These are phyloP conservation scores for Psilanteris sp. DNA, from an alignment of 1,140 invertebrate species.

Conservation along the genomic window DNA sequence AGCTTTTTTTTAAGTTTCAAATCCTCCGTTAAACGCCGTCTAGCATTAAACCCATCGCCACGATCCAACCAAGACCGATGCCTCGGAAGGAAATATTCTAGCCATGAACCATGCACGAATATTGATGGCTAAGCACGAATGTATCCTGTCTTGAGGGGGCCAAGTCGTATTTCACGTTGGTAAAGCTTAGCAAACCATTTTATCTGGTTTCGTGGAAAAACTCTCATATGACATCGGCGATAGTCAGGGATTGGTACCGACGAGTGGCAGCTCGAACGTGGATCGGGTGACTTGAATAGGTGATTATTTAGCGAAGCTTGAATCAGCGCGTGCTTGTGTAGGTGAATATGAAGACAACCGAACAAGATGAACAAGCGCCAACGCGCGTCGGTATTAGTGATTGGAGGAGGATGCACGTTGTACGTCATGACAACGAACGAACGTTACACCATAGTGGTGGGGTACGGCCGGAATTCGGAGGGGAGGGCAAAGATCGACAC, in stretches of 20 bases:
- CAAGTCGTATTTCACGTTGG: slow-evolving; percentile 64
- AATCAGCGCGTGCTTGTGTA: slow-evolving; percentile 54
- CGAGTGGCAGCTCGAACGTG: slow-evolving; percentile 54
- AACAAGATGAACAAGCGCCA: slow-evolving; percentile 51
- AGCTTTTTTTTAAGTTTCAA: no score
- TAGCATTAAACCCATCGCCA: no score
- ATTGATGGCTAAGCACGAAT: slow-evolving; percentile 64
- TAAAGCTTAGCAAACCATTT: slow-evolving; percentile 59
- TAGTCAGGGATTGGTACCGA: slow-evolving; percentile 66
- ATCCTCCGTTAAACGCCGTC: no score
- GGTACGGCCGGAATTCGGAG: slow-evolving; percentile 58
- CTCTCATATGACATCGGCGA: slow-evolving; percentile 71
- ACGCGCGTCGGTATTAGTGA: slow-evolving; percentile 29
- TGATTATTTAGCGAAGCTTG: slow-evolving; percentile 57
- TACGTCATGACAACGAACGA: slow-evolving; percentile 45
- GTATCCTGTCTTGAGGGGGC: slow-evolving; percentile 31
- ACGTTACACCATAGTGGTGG: slow-evolving; percentile 23
- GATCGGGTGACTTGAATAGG: slow-evolving; percentile 62
- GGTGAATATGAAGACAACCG: slow-evolving; percentile 45
- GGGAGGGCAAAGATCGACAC: slow-evolving; percentile 52
- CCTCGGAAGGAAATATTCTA: slow-evolving; percentile 26
- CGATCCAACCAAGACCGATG: not conserved
- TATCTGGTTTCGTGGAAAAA: slow-evolving; percentile 72
- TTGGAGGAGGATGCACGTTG: slow-evolving; percentile 47
- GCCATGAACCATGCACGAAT: slow-evolving; percentile 32